Evolutionary conservation across 1,140 invertebrate genomes (phyloP), one percentile per base, ranked within the genome.

Genomic region (Lerema accius): DNA sequence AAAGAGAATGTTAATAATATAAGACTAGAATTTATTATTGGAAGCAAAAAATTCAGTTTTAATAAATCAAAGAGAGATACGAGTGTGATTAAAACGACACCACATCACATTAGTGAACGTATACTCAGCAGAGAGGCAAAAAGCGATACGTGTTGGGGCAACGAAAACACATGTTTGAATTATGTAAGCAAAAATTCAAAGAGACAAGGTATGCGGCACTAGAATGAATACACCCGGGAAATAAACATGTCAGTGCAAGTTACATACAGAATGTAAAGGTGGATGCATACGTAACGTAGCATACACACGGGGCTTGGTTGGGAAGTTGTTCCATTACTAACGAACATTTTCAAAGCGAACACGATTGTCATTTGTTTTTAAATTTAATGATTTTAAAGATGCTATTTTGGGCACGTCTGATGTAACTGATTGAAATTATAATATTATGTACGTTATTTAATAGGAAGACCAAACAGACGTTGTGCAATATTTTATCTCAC

Each of bases 231-330:
- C 80, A 58, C 73, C 17, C 59, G 75, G 77, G 77, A 80, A 82
- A 82, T 80, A 75, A 76, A 80, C 70, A 76, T 69, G 73, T 80
- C 75, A 67, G 67, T 65, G 61, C 62, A 67, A 69, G 62, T 67
- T 69, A 73, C 62, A 55, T 59, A 65, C 37, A 53, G 48, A 73
- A 68, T 68, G 56, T 65, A 69, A 59, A 69, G 66, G 70, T 72
- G 39, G 53, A 58, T 73, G 48, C 68, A 69, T 71, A 68, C 53
- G 35, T 63, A 55, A 66, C 51, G 23, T 51, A 28, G 42, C 53
- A 19, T 32, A 55, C 51, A 56, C 51, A 19, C 40, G 51, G 51
- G 40, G 39, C 39, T 17, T 2, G 11, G 4, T 32, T 4, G 10
- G 43, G n/a, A 7, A 3, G 10, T 11, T 16, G 17, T 4, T 23